Base-by-base conservation (phyloP, 1,140 invertebrate genomes). In the Goniozus legneri region DNA sequence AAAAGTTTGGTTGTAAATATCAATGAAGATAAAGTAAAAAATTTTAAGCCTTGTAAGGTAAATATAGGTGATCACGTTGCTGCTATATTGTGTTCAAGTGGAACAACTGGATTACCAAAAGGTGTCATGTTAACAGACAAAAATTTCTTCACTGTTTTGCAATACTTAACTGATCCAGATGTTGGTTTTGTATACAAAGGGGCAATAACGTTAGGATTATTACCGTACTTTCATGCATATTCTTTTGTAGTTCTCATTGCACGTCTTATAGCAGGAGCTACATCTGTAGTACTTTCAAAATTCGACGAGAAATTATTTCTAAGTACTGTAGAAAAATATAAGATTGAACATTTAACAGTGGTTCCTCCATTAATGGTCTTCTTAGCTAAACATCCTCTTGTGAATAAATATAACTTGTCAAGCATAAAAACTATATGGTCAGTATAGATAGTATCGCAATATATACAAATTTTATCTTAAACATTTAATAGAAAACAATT, bases 21-120 rank as follows among this genome's bases (percentile, higher is more conserved):
- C 13, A 8, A 33, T 4, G 3, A 19, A 10, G 18, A 20, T 7
- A 34, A 50, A 12, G 13, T 55, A 2, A 40, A 51, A 18, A 44
- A 31, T 8, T 59, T 65, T 3, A 8, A 52, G 44, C 40, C 50
- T 10, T 40, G 34, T 2, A 53, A 72, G 3, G 58, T 75, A 0
- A 33, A 67, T 7, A 45, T 57, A 1, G 50, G 64, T 13, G 56
- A 61, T 8, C 76, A 79, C 52, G 54, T 73, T n/a, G 21, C 67
- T n/a, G 58, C 73, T 3, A 72, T 80, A 45, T 51, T 77, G 19
- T 79, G 75, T 40, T 80, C 86, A 0, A 87, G 85, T 50, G 87
- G 87, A 12, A 89, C 87, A 4, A 89, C 87, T 44, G 86, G 88
- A 40, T 60, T 83, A 32, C 85, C 88, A 0, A 91, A 91, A 70